Evolutionary conservation across 2,113 vertebrate genomes (phyloP), one percentile per base, ranked within the genome.

Genomic region (Carollia perspicillata): DNA sequence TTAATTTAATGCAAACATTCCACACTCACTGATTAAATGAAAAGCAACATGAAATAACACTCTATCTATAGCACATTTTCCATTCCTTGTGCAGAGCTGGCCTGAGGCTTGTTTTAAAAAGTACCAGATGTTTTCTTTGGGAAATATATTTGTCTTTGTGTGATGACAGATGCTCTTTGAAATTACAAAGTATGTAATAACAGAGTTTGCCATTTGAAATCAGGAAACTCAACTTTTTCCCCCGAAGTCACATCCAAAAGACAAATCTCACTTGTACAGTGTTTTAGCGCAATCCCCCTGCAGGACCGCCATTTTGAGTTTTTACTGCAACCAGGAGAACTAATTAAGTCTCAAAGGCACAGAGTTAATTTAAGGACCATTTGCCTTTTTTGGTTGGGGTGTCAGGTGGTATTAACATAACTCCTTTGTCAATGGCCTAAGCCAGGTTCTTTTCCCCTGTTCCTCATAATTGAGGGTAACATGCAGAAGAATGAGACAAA

Each of bases 81-180:
- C 97, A 98, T 98, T 98, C 98, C 98, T 98, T 98, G 98, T 23
- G 0, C 97, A 98, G 98, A 98, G 95, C 95, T 98, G 97, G 98
- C 98, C 98, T 63, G 81, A 93, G 98, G 98, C 98, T 98, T 98
- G 95, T 98, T 98, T 98, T 89, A 98, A 98, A 98, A 98, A 98
- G 97, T 97, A 98, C 98, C 98, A 99, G 98, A 98, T 99, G 98
- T 98, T 80, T 58, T 94, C 97, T 98, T 97, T 95, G 96, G 98
- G 97, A 98, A 98, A 98, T 98, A 97, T 98, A 98, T 98, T 98
- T 99, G 97, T 98, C 98, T 98, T 98, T 98, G 96, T 98, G 97
- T 97, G 98, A 98, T 98, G 98, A 98, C 98, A 99, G 98, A 98
- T 98, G 97, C 97, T 98, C 97, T 98, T 99, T 98, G 98, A 98